Conservation (phyloP, 1,140 invertebrate species). For the Zaprionus vittiger region DNA sequence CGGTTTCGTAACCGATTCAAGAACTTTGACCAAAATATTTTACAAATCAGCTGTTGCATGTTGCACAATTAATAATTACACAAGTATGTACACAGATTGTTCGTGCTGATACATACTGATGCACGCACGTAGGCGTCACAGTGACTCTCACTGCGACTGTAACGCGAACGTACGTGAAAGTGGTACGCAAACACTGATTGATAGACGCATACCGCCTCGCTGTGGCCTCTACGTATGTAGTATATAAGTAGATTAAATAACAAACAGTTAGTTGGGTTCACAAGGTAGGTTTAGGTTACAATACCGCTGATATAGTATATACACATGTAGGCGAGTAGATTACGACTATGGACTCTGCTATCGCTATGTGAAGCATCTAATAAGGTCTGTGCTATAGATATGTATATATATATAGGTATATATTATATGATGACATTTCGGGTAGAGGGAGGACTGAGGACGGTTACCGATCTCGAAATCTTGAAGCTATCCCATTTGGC, state of each 20-base stretch:
- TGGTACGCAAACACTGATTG: slow-evolving; percentile 58
- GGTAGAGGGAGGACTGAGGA: background rate
- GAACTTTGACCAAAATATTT: slow-evolving; percentile 83
- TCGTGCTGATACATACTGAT: slow-evolving; percentile 10
- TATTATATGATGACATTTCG: slow-evolving; percentile 3
- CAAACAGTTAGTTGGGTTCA: slow-evolving; percentile 11
- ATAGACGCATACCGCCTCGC: slow-evolving; percentile 80
- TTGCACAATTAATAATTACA: slow-evolving; percentile 18
- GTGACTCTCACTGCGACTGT: background rate
- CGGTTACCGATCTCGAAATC: slow-evolving; percentile 3
- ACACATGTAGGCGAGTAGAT: slow-evolving; percentile 26
- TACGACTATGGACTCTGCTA: slow-evolving; percentile 31
- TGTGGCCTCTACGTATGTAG: slow-evolving; percentile 63
- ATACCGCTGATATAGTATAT: slow-evolving; percentile 32
- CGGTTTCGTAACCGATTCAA: slow-evolving; percentile 30
- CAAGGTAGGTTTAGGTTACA: slow-evolving; percentile 27
- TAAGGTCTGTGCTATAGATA: slow-evolving; percentile 7
- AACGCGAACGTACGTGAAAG: slow-evolving; percentile 4
- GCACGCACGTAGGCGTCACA: slow-evolving; percentile 2
- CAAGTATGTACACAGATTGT: slow-evolving; percentile 7
- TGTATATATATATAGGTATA: background rate
- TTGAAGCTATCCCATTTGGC: slow-evolving; percentile 20
- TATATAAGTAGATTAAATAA: slow-evolving; percentile 17
- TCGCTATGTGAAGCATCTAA: slow-evolving; percentile 22
- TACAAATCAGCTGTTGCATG: slow-evolving; percentile 69